Evolutionary conservation across 1,140 invertebrate species (phyloP).

Genomic region (Tetragonula clypearis): DNA sequence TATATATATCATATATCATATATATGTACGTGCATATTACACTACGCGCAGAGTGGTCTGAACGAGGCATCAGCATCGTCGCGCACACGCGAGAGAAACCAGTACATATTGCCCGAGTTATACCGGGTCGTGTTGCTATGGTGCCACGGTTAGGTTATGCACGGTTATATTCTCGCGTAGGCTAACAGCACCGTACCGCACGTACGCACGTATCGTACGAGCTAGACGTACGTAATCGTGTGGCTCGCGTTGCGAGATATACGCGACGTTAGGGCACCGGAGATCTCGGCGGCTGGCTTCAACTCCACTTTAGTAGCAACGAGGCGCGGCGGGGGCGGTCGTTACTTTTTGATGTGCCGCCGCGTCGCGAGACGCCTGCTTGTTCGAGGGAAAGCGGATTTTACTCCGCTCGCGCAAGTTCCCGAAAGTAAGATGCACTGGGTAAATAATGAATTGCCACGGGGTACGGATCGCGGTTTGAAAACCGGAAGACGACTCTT

Average conservation of each 20-base stretch:
- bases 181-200: no score
- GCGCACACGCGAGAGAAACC: not conserved
- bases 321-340: not conserved
- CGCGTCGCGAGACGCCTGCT: not conserved
- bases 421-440: not conserved
- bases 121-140: not conserved
- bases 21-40: no score
- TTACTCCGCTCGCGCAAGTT: not conserved
- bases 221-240: not conserved
- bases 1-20: no score
- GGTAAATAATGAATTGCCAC: not conserved
- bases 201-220: not conserved
- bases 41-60: not conserved
- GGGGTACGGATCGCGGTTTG: not conserved
- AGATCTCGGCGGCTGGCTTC: not conserved
- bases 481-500: not conserved
- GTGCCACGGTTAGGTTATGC: not conserved
- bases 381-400: not conserved
- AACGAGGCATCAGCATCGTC: constrained; percentile 12
- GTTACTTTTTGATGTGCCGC: not conserved
- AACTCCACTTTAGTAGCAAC: not conserved
- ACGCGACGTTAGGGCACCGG: not conserved
- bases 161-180: not conserved
- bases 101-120: constrained; percentile 32
- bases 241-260: not conserved